Evolutionary conservation across 2,113 vertebrate species (phyloP), one percentile per base, ranked within the genome.

Genomic region (Ophiodon elongatus): DNA sequence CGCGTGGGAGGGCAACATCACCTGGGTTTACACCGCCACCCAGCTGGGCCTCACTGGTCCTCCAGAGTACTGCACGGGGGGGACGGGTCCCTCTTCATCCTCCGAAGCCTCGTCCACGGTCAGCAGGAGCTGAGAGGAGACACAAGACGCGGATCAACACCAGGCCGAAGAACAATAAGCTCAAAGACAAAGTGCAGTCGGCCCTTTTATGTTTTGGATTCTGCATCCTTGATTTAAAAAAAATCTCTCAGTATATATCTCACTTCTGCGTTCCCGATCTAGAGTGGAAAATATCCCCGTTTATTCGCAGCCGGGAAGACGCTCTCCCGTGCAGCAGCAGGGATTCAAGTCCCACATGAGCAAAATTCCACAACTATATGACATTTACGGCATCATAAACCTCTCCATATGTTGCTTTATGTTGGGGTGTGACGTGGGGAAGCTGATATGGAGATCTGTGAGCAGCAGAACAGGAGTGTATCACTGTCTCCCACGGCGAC

Each of bases 11-110:
- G 39, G 39, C 11, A 41, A 41, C 54, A 17, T 81, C 80, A 81
- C 59, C 82, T 73, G 89, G 37, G 41, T 70, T 92, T 69, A 95
- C n/a, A 92, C 90, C 71, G 71, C 41, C 86, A 95, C 93, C 93
- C 94, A 94, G 89, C 91, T 92, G 35, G 93, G 92, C 67, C 87
- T 91, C 39, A 92, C 59, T 0, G 88, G 83, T 5, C 88, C 86
- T 10, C 88, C 92, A 7, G 90, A 92, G 23, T 76, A 88, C 62
- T 91, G 89, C 43, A 90, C 70, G 2, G 47, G 37, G 17, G 83
- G 80, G 41, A 80, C 27, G 0, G 74, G 63, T 7, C 39, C 72
- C 0, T 91, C 83, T 27, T 89, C 94, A 13, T 93, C 91, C 27
- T 90, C 89, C 0, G 85, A 90, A 4, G 60, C 85, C 60, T 91